Evolutionary conservation across 1,140 invertebrate species (phyloP).

Genomic region (silkworm (Bombyx mori)): DNA sequence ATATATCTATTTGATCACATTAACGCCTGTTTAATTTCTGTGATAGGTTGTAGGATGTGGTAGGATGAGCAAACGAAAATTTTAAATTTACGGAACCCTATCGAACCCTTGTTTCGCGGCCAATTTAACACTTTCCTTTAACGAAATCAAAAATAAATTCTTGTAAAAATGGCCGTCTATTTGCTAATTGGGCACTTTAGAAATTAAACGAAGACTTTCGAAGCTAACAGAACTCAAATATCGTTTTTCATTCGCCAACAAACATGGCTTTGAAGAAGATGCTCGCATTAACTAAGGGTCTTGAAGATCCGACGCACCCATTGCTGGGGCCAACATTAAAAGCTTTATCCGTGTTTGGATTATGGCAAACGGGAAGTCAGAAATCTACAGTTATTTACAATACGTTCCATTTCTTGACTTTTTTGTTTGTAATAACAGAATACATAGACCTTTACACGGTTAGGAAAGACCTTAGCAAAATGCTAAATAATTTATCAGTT

Average conservation of each 20-base stretch:
- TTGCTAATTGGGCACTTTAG: conserved; percentile 16
- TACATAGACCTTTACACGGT: conserved; percentile 35
- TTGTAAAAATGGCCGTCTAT: conserved; percentile 3
- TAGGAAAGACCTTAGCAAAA: conserved; percentile 33
- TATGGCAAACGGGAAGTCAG: conserved; percentile 29
- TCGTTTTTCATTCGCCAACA: not conserved
- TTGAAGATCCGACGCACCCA: conserved; percentile 39
- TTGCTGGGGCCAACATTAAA: conserved; percentile 45
- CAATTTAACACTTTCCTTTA: conserved; percentile 9
- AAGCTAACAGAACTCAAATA: not conserved
- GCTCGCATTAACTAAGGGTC: conserved; percentile 10
- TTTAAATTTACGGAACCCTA: no score
- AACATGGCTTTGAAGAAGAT: conserved; percentile 20
- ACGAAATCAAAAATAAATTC: conserved; percentile 8
- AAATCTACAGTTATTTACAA: conserved; percentile 21
- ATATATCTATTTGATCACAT: no score
- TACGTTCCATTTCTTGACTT: conserved; percentile 21
- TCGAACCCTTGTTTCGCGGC: conserved; percentile 6
- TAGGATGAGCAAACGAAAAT: no score
- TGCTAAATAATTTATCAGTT: conserved; percentile 37
- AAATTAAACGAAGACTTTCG: not conserved
- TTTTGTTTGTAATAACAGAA: conserved; percentile 34
- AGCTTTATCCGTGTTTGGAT: conserved; percentile 38
- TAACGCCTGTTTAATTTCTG: no score
- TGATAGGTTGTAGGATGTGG: no score